Percentiles rank a stretch among this genome's conserved stretches.
These are phyloP conservation scores for Clivina fossor DNA, from an alignment of 2,888 invertebrate species.

Conservation along the genomic window DNA sequence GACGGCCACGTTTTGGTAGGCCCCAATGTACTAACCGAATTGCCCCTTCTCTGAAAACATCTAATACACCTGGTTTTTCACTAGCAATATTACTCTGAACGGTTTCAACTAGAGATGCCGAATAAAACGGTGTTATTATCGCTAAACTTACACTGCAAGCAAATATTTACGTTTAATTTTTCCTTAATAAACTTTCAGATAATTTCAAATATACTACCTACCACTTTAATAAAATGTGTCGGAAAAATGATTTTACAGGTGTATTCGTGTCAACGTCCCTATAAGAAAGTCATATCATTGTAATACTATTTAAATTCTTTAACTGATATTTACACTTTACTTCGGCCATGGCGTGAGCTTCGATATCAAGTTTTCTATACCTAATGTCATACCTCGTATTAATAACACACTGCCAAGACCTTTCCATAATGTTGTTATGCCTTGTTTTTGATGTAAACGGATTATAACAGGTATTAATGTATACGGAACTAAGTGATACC, in stretches of 20 bases:
- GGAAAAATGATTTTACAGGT: slow-evolving; percentile 62
- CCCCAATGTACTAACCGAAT: slow-evolving; percentile 82
- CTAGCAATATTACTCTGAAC: slow-evolving; percentile 97
- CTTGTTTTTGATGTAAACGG: slow-evolving; percentile 81
- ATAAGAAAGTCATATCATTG: too few relatives aligned
- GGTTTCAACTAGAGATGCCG: slow-evolving; percentile 92
- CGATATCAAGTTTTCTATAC: slow-evolving; percentile 89
- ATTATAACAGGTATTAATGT: slow-evolving; percentile 81
- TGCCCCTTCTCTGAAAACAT: slow-evolving; percentile 91
- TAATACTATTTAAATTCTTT: slow-evolving; percentile 17
- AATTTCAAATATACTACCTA: slow-evolving; percentile 51
- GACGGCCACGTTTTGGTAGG: slow-evolving; percentile 77
- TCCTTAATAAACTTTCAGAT: slow-evolving; percentile 3
- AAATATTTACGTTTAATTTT: not conserved
- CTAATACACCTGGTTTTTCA: slow-evolving; percentile 91
- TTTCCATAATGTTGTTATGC: slow-evolving; percentile 91
- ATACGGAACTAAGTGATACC: slow-evolving; percentile 85
- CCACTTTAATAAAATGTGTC: slow-evolving; percentile 89
- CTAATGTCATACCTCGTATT: slow-evolving; percentile 85
- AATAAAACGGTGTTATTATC: slow-evolving; percentile 88
- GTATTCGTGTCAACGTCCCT: slow-evolving; percentile 22
- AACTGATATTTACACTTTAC: slow-evolving; percentile 57
- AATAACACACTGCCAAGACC: slow-evolving; percentile 91
- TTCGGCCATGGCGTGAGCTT: slow-evolving; percentile 95
- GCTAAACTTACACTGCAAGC: slow-evolving; percentile 78